These are phyloP conservation scores for Steatornis caripensis DNA, from an alignment of 2,113 vertebrate species.

Conservation along the genomic window DNA sequence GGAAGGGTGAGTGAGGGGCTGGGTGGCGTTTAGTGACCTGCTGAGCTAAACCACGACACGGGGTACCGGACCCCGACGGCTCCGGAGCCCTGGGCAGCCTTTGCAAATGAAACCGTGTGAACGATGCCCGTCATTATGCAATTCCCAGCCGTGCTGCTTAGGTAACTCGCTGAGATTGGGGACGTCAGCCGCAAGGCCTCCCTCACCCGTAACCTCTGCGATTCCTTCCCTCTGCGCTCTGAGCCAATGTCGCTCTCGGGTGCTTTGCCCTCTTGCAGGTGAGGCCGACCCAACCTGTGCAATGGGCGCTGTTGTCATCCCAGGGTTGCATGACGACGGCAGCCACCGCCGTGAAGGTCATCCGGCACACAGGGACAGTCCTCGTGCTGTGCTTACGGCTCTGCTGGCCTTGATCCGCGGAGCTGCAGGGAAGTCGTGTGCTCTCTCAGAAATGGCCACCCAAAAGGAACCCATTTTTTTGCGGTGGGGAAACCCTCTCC, in stretches of 20 bases:
- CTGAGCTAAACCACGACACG: no score
- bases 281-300: background rate
- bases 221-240: background rate
- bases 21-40: no score
- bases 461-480: background rate
- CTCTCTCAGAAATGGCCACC: background rate
- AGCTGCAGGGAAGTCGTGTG: background rate
- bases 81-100: background rate
- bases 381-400: background rate
- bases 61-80: rapidly evolving
- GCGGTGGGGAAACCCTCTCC: background rate
- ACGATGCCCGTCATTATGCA: background rate
- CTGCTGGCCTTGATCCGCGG: background rate
- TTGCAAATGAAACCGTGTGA: rapidly evolving
- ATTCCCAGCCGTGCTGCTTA: background rate
- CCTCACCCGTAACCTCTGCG: background rate
- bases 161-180: background rate
- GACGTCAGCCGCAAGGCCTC: background rate
- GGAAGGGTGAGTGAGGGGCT: no score
- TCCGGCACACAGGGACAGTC: background rate
- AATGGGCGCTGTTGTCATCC: background rate
- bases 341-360: background rate
- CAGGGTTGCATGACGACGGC: background rate
- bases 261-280: rapidly evolving
- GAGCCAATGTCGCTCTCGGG: background rate